Base-by-base conservation (phyloP, 1,140 invertebrate species). In the Apis florea region DNA sequence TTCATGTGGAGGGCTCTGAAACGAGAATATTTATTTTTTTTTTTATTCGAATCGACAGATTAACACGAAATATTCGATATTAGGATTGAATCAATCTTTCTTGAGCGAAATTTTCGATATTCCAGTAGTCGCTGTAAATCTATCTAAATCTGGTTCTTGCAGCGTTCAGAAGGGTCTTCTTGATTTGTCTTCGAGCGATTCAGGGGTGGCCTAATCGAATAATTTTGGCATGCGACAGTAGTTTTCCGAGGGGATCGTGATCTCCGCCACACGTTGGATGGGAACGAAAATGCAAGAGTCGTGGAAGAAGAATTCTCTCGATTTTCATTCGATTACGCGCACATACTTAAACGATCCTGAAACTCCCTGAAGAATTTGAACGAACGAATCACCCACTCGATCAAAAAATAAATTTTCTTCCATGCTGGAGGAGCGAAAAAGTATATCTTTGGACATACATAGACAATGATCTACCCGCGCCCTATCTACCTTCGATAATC, bases 1-100 rank as follows among this genome's bases (percentile, higher is more conserved):
- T 98, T 98, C 98, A 99, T 99, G 94, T 99, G 98, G 17, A 99
- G 95, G 31, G 98, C 98, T 93, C 97, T 98, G 94, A 26, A 94
- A 94, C 90, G 66, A 77, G 86, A 85, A 82, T 24, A 9, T 81
- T 75, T 47, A 11, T 26, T 11, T 24, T 13, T 8, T 49, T 54
- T 73, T n/a, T n/a, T n/a, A n/a, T n/a, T n/a, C n/a, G n/a, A n/a
- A n/a, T n/a, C n/a, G n/a, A n/a, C n/a, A n/a, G n/a, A n/a, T n/a
- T n/a, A n/a, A n/a, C n/a, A n/a, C n/a, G n/a, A n/a, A n/a, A n/a
- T n/a, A n/a, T n/a, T n/a, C n/a, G n/a, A n/a, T n/a, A n/a, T n/a
- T n/a, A n/a, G n/a, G n/a, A n/a, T n/a, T n/a, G n/a, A n/a, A n/a
- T n/a, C n/a, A n/a, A n/a, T 69, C 21, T 53, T 70, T 15, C 9